Evolutionary conservation across 2,888 invertebrate species (phyloP).

Genomic region (Trissolcus japonicus): DNA sequence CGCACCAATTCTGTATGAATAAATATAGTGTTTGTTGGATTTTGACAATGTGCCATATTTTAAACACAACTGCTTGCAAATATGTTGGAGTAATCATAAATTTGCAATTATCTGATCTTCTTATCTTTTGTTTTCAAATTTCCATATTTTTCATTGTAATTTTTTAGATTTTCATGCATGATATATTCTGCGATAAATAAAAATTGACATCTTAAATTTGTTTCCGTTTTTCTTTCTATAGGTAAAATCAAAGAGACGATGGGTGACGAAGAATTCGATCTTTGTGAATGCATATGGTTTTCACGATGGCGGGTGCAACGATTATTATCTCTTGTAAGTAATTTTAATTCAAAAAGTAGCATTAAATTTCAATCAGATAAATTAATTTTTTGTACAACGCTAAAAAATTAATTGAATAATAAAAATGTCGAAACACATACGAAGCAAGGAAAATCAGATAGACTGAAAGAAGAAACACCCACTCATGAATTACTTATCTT

Average conservation of each 20-base stretch:
- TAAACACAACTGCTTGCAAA: no score
- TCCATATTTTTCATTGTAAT: not conserved
- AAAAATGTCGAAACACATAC: not conserved
- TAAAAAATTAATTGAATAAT: not conserved
- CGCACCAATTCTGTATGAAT: no score
- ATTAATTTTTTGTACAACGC: not conserved
- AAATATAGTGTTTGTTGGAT: no score
- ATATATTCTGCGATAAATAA: not conserved
- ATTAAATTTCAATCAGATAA: not conserved
- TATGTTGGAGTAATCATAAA: no score
- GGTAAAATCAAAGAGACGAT: not conserved
- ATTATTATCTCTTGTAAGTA: constrained; percentile 11
- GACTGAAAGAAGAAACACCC: not conserved
- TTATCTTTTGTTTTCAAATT: no score
- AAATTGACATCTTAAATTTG: not conserved
- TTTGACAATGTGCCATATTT: no score
- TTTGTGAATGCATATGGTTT: constrained; percentile 11
- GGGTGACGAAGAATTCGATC: constrained; percentile 11
- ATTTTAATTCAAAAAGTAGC: not conserved
- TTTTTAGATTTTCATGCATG: not conserved
- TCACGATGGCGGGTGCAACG: constrained; percentile 11
- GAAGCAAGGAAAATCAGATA: not conserved
- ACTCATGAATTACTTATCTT: not conserved
- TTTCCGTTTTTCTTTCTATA: not conserved
- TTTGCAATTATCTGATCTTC: no score